Conservation (phyloP, 2,113 vertebrate genomes). For the Elanus axillaris region DNA sequence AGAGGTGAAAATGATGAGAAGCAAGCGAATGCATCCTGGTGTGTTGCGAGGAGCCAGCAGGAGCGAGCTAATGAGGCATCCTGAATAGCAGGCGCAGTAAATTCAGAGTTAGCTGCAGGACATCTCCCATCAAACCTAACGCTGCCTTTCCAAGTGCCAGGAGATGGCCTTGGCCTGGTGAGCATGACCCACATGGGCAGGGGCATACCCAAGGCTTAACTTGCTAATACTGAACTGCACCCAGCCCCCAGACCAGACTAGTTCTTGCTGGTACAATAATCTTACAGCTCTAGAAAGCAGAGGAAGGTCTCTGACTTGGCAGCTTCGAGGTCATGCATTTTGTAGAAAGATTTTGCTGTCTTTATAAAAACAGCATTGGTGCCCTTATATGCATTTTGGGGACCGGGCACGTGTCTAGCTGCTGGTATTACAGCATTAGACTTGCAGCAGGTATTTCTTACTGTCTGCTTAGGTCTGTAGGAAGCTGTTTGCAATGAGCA, state of each 20-base stretch:
- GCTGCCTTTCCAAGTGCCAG: neutral
- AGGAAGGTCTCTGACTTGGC: neutral
- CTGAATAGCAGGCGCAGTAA: accelerated
- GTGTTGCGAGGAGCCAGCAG: neutral
- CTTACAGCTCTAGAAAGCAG: neutral
- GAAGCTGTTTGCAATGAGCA: neutral
- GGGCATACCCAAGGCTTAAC: neutral
- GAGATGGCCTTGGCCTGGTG: neutral
- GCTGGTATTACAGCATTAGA: neutral
- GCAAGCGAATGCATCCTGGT: accelerated
- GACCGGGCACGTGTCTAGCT: neutral
- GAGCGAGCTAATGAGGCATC: neutral
- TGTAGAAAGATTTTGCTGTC: neutral
- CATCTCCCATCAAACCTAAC: neutral
- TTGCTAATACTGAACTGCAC: neutral
- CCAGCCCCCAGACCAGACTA: neutral
- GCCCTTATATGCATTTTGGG: neutral
- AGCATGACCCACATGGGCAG: accelerated
- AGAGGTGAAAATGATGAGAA: neutral
- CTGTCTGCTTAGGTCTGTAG: neutral
- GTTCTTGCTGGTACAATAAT: neutral
- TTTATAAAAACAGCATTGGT: accelerated
- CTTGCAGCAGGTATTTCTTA: neutral
- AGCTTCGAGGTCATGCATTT: neutral
- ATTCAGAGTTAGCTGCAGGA: neutral